Conservation (phyloP, 2,888 invertebrate species). For the Caradrina clavipalpis region DNA sequence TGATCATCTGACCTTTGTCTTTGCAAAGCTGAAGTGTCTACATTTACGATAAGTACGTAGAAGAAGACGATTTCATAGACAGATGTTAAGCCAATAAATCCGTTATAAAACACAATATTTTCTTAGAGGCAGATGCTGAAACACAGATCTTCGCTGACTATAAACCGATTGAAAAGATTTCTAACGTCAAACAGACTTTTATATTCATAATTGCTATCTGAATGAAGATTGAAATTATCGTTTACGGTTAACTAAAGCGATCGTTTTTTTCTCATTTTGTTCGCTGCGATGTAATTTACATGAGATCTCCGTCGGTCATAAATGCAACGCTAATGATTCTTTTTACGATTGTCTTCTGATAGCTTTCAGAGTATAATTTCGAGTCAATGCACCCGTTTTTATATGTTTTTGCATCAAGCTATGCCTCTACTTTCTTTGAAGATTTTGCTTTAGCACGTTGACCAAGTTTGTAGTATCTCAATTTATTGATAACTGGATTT, state of each 20-base stretch:
- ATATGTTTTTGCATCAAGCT: slow-evolving; percentile 34
- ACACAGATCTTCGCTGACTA: slow-evolving; percentile 5
- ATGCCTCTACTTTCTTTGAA: slow-evolving; percentile 43
- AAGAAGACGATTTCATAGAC: background rate
- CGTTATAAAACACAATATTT: slow-evolving; percentile 14
- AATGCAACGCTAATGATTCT: slow-evolving; percentile 62
- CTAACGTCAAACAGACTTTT: slow-evolving; percentile 29
- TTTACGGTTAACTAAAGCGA: slow-evolving; percentile 30
- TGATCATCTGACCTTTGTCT: slow-evolving; percentile 11
- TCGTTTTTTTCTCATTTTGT: slow-evolving; percentile 41
- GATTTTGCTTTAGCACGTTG: slow-evolving; percentile 13
- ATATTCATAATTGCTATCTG: slow-evolving; percentile 18
- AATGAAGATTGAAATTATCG: slow-evolving; percentile 40
- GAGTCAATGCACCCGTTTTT: slow-evolving; percentile 54
- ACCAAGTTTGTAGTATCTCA: slow-evolving; percentile 16
- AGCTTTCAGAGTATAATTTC: slow-evolving; percentile 46
- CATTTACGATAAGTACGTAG: slow-evolving; percentile 17
- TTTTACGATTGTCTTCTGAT: slow-evolving; percentile 62
- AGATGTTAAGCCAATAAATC: slow-evolving; percentile 12
- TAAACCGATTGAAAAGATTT: slow-evolving; percentile 26
- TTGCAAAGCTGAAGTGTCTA: slow-evolving; percentile 7
- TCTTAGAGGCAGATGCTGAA: slow-evolving; percentile 10
- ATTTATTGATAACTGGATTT: slow-evolving; percentile 30
- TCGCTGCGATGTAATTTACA: slow-evolving; percentile 51
- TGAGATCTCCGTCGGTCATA: slow-evolving; percentile 45